These are phyloP conservation scores for Peromyscus attwateri DNA, from an alignment of 2,797 vertebrate species.

Conservation along the genomic window DNA sequence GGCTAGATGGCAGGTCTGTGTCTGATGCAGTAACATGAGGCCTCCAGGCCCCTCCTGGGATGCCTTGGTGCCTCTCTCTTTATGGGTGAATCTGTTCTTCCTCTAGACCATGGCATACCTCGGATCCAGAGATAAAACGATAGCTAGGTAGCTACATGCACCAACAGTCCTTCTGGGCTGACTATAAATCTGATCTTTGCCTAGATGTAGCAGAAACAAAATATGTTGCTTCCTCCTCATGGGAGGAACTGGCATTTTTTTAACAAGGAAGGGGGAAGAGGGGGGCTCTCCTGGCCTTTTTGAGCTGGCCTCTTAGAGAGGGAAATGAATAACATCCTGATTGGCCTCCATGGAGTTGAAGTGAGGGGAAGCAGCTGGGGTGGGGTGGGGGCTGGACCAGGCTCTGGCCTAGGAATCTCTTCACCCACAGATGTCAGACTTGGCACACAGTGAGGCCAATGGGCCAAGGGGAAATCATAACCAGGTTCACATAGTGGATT, in stretches of 20 bases:
- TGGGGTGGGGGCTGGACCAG: neutral
- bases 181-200: constrained; percentile 83
- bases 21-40: constrained; percentile 81
- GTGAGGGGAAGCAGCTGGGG: neutral
- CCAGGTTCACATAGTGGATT: constrained; percentile 66
- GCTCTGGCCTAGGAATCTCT: constrained; percentile 21
- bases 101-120: constrained; percentile 78
- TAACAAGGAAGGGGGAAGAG: constrained; percentile 13
- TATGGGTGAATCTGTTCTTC: constrained; percentile 79
- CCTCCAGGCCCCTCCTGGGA: constrained; percentile 37
- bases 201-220: constrained; percentile 76
- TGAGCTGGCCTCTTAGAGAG: constrained; percentile 69
- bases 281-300: constrained; percentile 66
- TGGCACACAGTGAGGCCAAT: constrained; percentile 48
- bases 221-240: constrained; percentile 78
- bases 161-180: neutral
- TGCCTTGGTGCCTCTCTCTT: constrained; percentile 25
- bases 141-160: constrained; percentile 59
- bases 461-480: constrained; percentile 66
- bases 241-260: constrained; percentile 81
- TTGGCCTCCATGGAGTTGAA: constrained; percentile 63
- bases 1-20: constrained; percentile 85
- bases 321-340: constrained; percentile 77
- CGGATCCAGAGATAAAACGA: constrained; percentile 55
- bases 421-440: constrained; percentile 61